Evolutionary conservation across 2,888 invertebrate genomes (phyloP), one percentile per base, ranked within the genome.

Genomic region (Byasa hedistus): DNA sequence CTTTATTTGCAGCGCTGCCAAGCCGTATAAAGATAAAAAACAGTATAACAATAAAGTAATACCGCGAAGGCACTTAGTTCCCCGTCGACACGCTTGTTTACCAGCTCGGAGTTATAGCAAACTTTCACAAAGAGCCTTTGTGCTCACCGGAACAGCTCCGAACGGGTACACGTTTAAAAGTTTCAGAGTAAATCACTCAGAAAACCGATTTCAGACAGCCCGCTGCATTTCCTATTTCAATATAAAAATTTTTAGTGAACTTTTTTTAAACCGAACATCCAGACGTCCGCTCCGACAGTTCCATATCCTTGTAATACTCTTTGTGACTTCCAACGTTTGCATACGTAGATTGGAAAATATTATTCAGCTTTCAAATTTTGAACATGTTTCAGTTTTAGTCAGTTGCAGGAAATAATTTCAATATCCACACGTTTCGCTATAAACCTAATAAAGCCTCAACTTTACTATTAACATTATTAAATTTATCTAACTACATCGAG

Each of bases 51-150:
- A 51, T 51, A 51, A 51, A 51, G 51, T 51, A 51, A 51, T 51
- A 51, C 51, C 12, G 15, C 15, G 15, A 1, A 17, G 39, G 39
- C 39, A 22, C 39, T 39, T 21, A 22, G 39, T 8, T n/a, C 27
- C 1, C 48, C 21, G 23, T 52, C 57, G 36, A 51, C 36, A 51
- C 51, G 36, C 57, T 52, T 58, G 57, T 58, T 58, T 57, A 52
- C 51, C 57, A 57, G 36, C 32, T 36, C 36, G 57, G 19, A 63
- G 63, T 32, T 32, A 15, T 17, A 3, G 32, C 4, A n/a, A 64
- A 58, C 57, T 64, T 64, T 57, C 22, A 58, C 57, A 57, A 64
- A 57, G 36, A 52, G 39, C 36, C 57, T 64, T 58, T 58, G 63
- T 52, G 22, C 57, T 24, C 52, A 32, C 23, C 22, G 36, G 52